Conservation (phyloP, 2,888 invertebrate species). For the Coleophora flavipennella region DNA sequence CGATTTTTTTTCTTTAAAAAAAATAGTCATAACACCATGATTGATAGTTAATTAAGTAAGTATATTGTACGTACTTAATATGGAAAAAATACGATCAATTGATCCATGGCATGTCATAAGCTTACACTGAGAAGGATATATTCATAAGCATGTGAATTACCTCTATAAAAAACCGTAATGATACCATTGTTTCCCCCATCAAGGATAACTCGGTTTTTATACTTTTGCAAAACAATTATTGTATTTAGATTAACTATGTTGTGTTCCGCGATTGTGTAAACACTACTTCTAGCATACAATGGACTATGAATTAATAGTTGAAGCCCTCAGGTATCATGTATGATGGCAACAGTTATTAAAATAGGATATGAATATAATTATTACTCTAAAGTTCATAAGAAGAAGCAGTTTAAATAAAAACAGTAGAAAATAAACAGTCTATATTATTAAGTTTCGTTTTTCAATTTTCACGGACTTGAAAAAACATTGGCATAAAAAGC, state of each 20-base stretch:
- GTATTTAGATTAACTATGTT: constrained; percentile 13
- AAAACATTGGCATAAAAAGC: too few species aligned
- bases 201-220: constrained; percentile 60
- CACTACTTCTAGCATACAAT: not conserved
- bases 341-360: not conserved
- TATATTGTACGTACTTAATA: too few species aligned
- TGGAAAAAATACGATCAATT: constrained; percentile 22
- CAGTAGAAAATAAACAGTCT: too few species aligned
- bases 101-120: constrained; percentile 12
- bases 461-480: too few species aligned
- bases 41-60: not conserved
- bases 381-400: constrained; percentile 1
- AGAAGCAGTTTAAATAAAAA: too few species aligned
- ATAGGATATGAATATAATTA: constrained; percentile 12
- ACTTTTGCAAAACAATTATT: constrained; percentile 40
- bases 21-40: too few species aligned
- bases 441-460: too few species aligned
- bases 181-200: constrained; percentile 41
- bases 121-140: constrained; percentile 44
- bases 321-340: too few species aligned
- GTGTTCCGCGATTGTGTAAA: constrained; percentile 48
- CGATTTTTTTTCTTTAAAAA: too few species aligned
- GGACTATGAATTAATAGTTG: not conserved
- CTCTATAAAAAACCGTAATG: constrained; percentile 51
- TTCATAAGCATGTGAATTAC: constrained; percentile 50